Evolutionary conservation across 2,888 invertebrate genomes (phyloP).

Genomic region (Spicauda simplicius): DNA sequence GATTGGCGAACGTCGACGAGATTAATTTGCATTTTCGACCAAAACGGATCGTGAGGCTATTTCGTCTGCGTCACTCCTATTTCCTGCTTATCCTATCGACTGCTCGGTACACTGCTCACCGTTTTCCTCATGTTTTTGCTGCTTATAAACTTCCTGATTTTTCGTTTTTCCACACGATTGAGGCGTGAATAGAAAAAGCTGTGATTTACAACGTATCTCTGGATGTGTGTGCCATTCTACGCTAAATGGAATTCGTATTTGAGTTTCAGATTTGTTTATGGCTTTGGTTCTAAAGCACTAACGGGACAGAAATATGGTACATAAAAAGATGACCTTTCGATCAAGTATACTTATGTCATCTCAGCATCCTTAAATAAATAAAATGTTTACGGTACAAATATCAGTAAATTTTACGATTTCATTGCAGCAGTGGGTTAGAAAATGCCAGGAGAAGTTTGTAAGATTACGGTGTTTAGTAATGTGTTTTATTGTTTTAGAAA

Average conservation of each 20-base stretch:
- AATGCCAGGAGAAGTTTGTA: no score
- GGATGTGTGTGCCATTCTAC: conserved; percentile 8
- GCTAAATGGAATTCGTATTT: neutral
- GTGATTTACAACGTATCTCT: conserved; percentile 27
- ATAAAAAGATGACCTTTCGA: no score
- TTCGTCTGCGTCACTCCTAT: conserved; percentile 69
- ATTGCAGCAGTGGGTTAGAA: no score
- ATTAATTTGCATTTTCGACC: conserved; percentile 80
- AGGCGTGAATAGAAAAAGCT: conserved; percentile 34
- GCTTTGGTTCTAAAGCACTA: no score
- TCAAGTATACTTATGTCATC: no score
- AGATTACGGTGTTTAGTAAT: no score
- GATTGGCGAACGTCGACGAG: conserved; percentile 44
- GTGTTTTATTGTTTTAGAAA: no score
- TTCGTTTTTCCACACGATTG: conserved; percentile 36
- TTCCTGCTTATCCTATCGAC: conserved; percentile 58
- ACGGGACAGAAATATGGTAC: no score
- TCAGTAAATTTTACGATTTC: no score
- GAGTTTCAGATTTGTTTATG: neutral
- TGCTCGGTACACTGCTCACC: conserved; percentile 31
- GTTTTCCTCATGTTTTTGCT: conserved; percentile 37
- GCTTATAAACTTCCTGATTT: conserved; percentile 35
- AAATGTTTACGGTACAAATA: no score
- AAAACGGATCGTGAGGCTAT: conserved; percentile 64
- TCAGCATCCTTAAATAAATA: no score